These are phyloP conservation scores for Peromyscus maniculatus DNA, from an alignment of 2,113 vertebrate genomes.

Conservation along the genomic window DNA sequence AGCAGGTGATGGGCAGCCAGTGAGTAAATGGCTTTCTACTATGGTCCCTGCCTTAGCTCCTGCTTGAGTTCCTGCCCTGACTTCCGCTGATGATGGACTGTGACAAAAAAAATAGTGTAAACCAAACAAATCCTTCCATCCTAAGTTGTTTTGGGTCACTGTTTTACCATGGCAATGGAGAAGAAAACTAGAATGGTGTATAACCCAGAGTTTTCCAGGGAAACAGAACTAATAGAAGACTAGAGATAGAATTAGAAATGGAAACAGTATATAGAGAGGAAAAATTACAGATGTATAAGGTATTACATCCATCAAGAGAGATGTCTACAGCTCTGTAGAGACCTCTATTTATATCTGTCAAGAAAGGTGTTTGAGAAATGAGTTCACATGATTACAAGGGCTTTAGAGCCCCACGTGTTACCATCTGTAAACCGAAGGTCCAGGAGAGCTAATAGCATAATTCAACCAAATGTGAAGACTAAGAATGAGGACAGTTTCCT, in stretches of 20 bases:
- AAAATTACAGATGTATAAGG: neutral
- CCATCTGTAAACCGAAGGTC: neutral
- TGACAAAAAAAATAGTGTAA: neutral
- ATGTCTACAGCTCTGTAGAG: neutral
- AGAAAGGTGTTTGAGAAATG: neutral
- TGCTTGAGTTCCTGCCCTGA: neutral
- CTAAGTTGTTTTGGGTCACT: no score
- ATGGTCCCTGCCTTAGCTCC: neutral
- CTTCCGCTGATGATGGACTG: neutral
- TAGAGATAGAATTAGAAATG: neutral
- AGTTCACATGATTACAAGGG: neutral
- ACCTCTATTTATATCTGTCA: neutral
- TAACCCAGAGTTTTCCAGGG: neutral
- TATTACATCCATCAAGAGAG: neutral
- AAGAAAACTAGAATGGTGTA: neutral
- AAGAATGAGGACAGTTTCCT: neutral
- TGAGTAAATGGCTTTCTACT: neutral
- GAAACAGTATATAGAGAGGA: neutral
- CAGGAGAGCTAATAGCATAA: neutral
- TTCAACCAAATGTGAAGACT: neutral
- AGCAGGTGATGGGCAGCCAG: neutral
- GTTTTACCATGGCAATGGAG: neutral
- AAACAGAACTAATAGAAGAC: neutral
- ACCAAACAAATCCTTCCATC: neutral
- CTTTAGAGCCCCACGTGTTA: neutral